phyloP scores from a whole-genome alignment of 2,113 vertebrate genomes.

The Steatornis caripensis region DNA sequence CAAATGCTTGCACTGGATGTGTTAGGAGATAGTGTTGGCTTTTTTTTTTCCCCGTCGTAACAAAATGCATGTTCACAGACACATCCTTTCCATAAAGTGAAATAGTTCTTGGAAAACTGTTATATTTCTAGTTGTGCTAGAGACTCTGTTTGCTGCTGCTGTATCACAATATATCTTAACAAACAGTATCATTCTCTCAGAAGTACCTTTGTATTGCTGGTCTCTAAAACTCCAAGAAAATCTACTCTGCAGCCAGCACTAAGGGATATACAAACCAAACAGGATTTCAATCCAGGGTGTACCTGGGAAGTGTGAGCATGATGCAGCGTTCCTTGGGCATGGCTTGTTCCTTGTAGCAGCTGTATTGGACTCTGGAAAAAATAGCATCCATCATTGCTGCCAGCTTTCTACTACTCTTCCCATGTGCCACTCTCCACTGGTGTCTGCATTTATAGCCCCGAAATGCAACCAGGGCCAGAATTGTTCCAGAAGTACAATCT shows the following conservation, averaged over 20 bases:
- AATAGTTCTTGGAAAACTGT: not conserved
- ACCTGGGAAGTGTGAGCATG: not conserved
- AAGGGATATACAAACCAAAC: not conserved
- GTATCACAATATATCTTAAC: not conserved
- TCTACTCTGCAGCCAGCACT: not conserved
- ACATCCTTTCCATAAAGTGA: not conserved
- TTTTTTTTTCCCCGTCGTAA: not conserved
- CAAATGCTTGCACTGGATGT: not conserved
- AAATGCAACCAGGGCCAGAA: not conserved
- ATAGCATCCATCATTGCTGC: not conserved
- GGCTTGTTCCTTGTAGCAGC: not conserved
- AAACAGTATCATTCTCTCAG: not conserved
- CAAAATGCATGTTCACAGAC: not conserved
- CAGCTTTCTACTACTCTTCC: not conserved
- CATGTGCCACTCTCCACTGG: not conserved
- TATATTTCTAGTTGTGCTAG: not conserved
- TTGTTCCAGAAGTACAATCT: conserved; percentile 1
- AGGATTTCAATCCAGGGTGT: not conserved
- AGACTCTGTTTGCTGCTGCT: not conserved
- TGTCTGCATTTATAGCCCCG: not conserved
- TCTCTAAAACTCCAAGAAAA: not conserved
- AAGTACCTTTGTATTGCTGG: not conserved
- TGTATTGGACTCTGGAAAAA: not conserved
- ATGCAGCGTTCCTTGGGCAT: not conserved
- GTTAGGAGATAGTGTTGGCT: not conserved